Conservation (phyloP, 1,140 invertebrate species). For the Planococcus citri region DNA sequence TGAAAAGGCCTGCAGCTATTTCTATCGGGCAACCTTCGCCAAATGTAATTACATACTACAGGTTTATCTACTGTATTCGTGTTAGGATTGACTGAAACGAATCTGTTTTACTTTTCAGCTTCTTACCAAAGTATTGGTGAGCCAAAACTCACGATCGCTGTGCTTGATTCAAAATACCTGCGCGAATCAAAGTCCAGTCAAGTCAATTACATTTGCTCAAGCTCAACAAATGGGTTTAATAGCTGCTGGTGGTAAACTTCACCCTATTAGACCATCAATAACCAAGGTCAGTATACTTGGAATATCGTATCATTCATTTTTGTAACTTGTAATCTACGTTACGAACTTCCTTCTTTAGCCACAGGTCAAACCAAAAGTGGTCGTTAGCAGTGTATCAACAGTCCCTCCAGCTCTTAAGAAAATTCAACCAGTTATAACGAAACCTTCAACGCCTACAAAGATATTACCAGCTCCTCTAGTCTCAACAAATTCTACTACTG, state of each 20-base stretch:
- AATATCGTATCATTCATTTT: constrained; percentile 29
- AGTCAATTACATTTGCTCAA: constrained; percentile 55
- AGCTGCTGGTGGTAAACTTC: constrained; percentile 39
- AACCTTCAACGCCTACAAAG: constrained; percentile 43
- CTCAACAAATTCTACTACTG: constrained; percentile 30
- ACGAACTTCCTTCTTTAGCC: background rate
- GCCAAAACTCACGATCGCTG: background rate
- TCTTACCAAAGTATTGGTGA: constrained; percentile 25
- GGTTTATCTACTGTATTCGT: background rate
- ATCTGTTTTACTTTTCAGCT: constrained; percentile 20
- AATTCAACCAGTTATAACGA: constrained; percentile 10
- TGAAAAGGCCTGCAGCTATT: background rate
- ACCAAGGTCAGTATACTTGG: constrained; percentile 29
- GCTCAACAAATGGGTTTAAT: constrained; percentile 52
- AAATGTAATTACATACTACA: background rate
- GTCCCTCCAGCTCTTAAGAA: background rate
- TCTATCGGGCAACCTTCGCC: background rate
- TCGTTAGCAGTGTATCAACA: background rate
- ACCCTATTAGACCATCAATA: constrained; percentile 33
- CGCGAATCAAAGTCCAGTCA: constrained; percentile 40
- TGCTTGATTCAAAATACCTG: background rate
- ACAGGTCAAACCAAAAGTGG: background rate
- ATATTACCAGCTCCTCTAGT: constrained; percentile 50
- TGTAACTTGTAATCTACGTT: background rate
- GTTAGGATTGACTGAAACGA: no score